Percentiles rank a stretch among this genome's conserved stretches.
phyloP scores from a whole-genome alignment of 2,888 invertebrate species.

The Strigamia transsilvanica region DNA sequence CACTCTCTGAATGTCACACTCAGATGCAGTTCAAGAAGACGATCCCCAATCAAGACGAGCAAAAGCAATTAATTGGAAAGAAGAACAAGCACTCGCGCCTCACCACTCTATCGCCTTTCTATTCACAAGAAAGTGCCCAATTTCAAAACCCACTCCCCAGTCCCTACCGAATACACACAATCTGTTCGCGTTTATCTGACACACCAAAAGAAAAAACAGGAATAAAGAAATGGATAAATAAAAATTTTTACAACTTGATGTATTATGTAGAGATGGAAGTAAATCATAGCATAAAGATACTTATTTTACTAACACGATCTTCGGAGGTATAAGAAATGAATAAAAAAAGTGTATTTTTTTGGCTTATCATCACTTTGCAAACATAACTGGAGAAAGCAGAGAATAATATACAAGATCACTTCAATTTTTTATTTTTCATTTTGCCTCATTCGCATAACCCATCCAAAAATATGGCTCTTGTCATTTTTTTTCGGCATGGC shows the following conservation, averaged over 20 bases:
- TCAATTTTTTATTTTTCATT: background rate
- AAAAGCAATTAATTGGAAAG: constrained; percentile 50
- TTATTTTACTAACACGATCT: constrained; percentile 5
- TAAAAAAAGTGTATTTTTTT: background rate
- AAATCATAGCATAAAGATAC: constrained; percentile 6
- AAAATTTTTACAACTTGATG: constrained; percentile 5
- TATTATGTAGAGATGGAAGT: background rate
- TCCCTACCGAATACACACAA: background rate
- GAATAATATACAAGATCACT: constrained; percentile 30
- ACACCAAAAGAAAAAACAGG: background rate
- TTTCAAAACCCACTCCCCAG: background rate
- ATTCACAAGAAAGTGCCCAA: background rate
- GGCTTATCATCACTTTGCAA: constrained; percentile 20
- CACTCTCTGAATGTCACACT: constrained; percentile 18
- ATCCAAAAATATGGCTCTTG: constrained; percentile 13
- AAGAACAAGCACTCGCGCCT: constrained; percentile 15
- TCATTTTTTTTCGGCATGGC: constrained; percentile 7
- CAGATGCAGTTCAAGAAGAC: constrained; percentile 41
- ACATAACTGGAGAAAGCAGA: constrained; percentile 10
- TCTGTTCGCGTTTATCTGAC: background rate
- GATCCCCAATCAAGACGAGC: constrained; percentile 50
- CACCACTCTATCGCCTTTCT: background rate
- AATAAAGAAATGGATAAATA: background rate
- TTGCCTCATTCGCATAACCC: background rate
- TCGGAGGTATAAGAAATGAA: background rate